Base-by-base conservation (phyloP, 2,113 vertebrate genomes). In the Tautogolabrus adspersus region DNA sequence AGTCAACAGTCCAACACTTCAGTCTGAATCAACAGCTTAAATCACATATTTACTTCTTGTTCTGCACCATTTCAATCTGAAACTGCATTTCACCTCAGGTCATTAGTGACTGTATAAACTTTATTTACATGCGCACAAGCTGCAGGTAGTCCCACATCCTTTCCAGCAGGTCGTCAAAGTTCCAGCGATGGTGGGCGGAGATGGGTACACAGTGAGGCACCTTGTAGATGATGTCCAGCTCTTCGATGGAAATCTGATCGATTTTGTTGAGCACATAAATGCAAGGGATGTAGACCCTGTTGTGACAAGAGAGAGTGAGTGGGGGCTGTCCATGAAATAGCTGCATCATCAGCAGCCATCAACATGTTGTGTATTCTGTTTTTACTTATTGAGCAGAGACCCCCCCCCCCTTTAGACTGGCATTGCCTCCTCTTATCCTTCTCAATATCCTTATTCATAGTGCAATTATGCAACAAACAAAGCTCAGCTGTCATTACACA, bases 241-340 rank as follows among this genome's bases (percentile, higher is more conserved):
- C 98, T 89, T 99, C 98, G 34, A 99, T 96, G 60, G 98, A 99
- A 91, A 99, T 99, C 91, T 99, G 97, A 88, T 99, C 98, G 15
- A 99, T 99, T 94, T 99, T 99, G 94, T 99, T 99, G 64, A 99
- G 89, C 77, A 99, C 98, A 8, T 98, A 99, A 87, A 99, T 98
- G 90, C 97, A 99, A 0, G 98, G 98, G 89, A 99, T 96, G 93
- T 99, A 99, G 74, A 99, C 97, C 79, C 98, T 99, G 88, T 19
- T 34, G 72, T 38, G 22, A 91, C 7, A 44, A 79, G 10, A 69
- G 34, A 54, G 44, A 40, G n/a, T 56, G 12, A 81, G 56, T 23
- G 40, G 26, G 23, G 66, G 42, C 12, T 19, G 18, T 21, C 5
- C n/a, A 38, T 56, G 1, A 56, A 38, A 65, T 8, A 10, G 3